Evolutionary conservation across 2,888 invertebrate genomes (phyloP).

Genomic region (Nephrotoma guestfalica): DNA sequence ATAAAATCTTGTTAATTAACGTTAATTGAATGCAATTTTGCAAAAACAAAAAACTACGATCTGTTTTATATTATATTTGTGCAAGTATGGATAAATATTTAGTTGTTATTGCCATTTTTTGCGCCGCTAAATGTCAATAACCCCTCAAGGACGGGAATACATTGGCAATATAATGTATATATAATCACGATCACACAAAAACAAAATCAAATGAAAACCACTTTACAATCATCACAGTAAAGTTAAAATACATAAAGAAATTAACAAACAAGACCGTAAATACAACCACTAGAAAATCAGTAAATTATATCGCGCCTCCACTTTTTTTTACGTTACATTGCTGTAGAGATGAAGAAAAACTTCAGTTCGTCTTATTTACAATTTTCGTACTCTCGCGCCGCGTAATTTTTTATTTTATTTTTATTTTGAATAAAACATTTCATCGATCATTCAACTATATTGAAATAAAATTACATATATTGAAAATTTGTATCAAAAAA

Average conservation of each 20-base stretch:
- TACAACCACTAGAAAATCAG: not conserved
- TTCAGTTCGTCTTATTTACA: not conserved
- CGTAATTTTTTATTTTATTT: not conserved
- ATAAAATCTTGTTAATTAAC: not conserved
- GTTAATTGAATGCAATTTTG: not conserved
- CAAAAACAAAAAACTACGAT: not conserved
- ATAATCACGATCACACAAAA: not conserved
- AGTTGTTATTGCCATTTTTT: not conserved
- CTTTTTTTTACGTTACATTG: not conserved
- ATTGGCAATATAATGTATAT: not conserved
- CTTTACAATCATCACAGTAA: not conserved
- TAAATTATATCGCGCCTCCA: not conserved
- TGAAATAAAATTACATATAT: not conserved
- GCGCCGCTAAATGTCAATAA: not conserved
- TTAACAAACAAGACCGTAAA: not conserved
- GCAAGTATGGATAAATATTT: not conserved
- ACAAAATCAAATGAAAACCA: not conserved
- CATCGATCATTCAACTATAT: not conserved
- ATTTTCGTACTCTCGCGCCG: not conserved
- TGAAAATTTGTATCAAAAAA: not conserved
- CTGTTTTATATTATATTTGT: not conserved
- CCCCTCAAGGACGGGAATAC: not conserved
- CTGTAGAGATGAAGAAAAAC: not conserved
- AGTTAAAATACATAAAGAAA: not conserved
- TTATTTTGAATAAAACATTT: not conserved